phyloP scores from a whole-genome alignment of 2,888 invertebrate genomes.

The Euzetes globulus region DNA sequence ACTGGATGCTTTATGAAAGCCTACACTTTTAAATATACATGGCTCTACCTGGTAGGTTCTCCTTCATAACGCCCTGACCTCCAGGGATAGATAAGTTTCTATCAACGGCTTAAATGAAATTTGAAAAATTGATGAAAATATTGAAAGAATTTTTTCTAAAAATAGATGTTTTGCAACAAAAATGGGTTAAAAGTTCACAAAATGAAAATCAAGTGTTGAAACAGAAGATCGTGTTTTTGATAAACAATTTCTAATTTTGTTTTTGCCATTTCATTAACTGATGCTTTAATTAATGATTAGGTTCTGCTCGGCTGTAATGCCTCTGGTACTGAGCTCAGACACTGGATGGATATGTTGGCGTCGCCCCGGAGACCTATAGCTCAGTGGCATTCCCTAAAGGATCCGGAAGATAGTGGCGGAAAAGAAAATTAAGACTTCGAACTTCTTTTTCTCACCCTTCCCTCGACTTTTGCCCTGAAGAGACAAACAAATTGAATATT shows the following conservation, averaged over 20 bases:
- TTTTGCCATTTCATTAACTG: no score
- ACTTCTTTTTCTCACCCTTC: background rate
- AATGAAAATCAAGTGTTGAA: background rate
- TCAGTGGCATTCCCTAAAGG: slow-evolving; percentile 99
- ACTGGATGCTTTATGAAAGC: no score
- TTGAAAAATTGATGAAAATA: no score
- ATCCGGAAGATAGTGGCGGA: slow-evolving; percentile 83
- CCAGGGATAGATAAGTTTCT: no score
- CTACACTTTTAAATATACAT: no score
- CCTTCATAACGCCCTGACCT: no score
- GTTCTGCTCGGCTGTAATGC: slow-evolving; percentile 95
- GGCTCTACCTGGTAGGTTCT: no score
- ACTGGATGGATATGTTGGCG: slow-evolving; percentile 99
- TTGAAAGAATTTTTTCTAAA: no score
- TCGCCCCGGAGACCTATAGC: slow-evolving; percentile 98
- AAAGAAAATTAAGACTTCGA: slow-evolving; percentile 47
- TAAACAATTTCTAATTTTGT: background rate
- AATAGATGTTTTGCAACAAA: background rate
- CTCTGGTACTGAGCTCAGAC: slow-evolving; percentile 93
- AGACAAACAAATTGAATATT: background rate
- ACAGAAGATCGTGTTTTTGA: background rate
- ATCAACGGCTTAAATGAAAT: no score
- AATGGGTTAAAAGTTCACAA: slow-evolving; percentile 1
- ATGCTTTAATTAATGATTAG: slow-evolving; percentile 8
- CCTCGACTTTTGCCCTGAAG: background rate